These are phyloP conservation scores for Malaclemys terrapin DNA, from an alignment of 2,113 vertebrate species.

Conservation along the genomic window DNA sequence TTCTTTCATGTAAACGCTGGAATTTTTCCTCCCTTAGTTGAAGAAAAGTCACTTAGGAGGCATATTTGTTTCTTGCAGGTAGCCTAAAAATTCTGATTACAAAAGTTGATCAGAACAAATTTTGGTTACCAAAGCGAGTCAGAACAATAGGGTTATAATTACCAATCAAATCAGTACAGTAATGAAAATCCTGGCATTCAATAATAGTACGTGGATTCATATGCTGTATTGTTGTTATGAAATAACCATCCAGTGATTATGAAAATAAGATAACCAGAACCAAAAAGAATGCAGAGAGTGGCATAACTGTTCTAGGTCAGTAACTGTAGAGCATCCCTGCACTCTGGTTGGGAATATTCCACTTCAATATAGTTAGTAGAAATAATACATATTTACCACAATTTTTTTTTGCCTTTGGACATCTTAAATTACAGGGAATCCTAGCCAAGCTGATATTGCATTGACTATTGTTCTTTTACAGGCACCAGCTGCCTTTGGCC, in stretches of 20 bases:
- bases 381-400: not conserved
- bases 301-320: not conserved
- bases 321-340: not conserved
- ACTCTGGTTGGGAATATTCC: not conserved
- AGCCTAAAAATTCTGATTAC: not conserved
- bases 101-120: not conserved
- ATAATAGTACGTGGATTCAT: not conserved
- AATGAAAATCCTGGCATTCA: not conserved
- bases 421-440: not conserved
- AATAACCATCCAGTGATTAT: not conserved
- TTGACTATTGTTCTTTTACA: constrained; percentile 62
- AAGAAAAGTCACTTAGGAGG: not conserved
- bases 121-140: not conserved
- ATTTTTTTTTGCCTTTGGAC: not conserved
- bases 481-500: constrained; percentile 97
- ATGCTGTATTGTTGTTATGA: not conserved
- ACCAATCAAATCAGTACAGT: not conserved
- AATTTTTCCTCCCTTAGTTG: not conserved
- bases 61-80: not conserved
- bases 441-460: not conserved
- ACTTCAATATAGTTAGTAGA: not conserved
- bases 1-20: not conserved
- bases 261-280: not conserved
- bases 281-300: not conserved
- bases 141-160: not conserved